phyloP scores from a whole-genome alignment of 2,888 invertebrate genomes.

The Conomelus anceps region DNA sequence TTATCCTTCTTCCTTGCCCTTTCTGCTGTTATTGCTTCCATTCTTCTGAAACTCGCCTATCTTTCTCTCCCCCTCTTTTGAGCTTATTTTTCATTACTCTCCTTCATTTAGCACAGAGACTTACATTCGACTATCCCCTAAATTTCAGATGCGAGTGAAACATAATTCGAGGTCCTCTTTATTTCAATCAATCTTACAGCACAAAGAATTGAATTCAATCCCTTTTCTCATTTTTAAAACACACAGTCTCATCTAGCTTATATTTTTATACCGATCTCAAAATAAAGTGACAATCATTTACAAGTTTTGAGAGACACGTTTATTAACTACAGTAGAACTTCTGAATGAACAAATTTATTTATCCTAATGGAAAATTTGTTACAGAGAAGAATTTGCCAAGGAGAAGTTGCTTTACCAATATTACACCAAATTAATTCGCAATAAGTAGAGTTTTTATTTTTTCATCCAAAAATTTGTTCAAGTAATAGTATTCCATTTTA shows the following conservation, averaged over 20 bases:
- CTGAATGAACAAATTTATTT: too few species aligned
- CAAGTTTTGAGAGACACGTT: too few species aligned
- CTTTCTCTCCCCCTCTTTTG: not conserved
- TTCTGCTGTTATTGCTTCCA: not conserved
- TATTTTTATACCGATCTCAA: not conserved
- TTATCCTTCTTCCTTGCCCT: not conserved
- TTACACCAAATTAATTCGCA: too few species aligned
- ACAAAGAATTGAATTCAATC: not conserved
- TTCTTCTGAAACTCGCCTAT: not conserved
- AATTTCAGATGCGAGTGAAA: not conserved
- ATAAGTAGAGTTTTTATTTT: too few species aligned
- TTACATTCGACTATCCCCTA: not conserved
- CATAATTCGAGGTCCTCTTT: not conserved
- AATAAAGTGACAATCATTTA: not conserved
- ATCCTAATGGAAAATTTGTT: too few species aligned
- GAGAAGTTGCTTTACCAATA: too few species aligned
- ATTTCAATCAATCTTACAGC: not conserved
- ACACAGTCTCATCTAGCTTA: not conserved
- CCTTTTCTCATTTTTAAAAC: not conserved
- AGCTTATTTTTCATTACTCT: not conserved
- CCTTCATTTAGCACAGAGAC: not conserved
- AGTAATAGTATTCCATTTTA: too few species aligned
- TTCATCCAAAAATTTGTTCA: too few species aligned
- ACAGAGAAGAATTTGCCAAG: too few species aligned
- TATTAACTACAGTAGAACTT: too few species aligned